Conservation (phyloP, 2,113 vertebrate species). For the Crotophaga sulcirostris region DNA sequence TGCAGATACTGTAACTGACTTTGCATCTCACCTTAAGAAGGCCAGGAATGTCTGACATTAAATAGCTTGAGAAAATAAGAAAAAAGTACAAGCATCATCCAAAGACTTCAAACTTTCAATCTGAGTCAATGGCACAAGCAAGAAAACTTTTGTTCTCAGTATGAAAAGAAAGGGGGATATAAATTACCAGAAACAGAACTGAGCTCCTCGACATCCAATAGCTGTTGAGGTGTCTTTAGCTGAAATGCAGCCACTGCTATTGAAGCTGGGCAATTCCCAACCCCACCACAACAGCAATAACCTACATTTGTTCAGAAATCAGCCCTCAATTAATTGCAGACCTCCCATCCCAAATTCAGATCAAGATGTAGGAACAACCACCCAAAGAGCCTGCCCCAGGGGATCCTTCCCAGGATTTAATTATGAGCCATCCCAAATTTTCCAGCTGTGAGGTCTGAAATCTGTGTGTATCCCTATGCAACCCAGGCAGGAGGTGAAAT, state of each 20-base stretch:
- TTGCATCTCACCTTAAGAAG: neutral
- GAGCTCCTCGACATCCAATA: neutral
- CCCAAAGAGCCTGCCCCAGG: slow-evolving; percentile 29
- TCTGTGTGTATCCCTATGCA: neutral
- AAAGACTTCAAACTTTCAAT: slow-evolving; percentile 55
- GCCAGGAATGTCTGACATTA: slow-evolving; percentile 7
- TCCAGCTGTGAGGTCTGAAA: slow-evolving; percentile 33
- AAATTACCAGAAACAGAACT: neutral
- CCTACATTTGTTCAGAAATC: slow-evolving; percentile 34
- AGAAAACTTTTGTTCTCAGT: slow-evolving; percentile 7
- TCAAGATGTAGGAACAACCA: slow-evolving; percentile 20
- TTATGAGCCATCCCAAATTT: neutral
- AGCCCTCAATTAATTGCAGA: slow-evolving; percentile 50
- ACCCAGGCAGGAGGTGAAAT: neutral
- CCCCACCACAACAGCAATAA: slow-evolving; percentile 17
- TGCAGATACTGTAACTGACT: neutral
- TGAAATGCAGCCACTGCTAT: neutral
- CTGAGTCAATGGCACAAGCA: slow-evolving; percentile 35
- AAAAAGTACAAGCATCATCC: slow-evolving; percentile 16
- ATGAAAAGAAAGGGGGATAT: neutral
- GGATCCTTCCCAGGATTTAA: neutral
- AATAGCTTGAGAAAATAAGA: slow-evolving; percentile 17
- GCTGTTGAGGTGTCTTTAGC: neutral
- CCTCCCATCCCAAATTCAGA: neutral
- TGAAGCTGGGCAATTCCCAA: slow-evolving; percentile 31